Conservation (phyloP, 2,888 invertebrate species). For the Hirtodrosophila cameraria region DNA sequence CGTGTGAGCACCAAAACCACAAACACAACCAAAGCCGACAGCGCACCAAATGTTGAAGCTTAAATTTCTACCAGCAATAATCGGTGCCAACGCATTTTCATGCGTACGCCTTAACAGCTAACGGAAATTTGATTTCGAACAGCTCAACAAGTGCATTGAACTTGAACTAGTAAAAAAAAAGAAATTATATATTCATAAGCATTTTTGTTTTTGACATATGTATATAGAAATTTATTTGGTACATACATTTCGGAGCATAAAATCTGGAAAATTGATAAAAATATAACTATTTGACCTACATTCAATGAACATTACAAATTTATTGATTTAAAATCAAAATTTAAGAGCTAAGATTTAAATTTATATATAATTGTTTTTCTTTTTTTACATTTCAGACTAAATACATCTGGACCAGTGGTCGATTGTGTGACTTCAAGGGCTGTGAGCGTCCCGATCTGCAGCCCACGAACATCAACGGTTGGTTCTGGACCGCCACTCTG, state of each 20-base stretch:
- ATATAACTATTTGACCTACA: no score
- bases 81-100: slow-evolving; percentile 70
- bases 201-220: no score
- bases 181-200: neutral
- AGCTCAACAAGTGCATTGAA: slow-evolving; percentile 52
- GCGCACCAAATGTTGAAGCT: slow-evolving; percentile 28
- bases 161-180: slow-evolving; percentile 30
- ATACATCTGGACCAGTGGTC: slow-evolving; percentile 96
- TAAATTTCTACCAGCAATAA: slow-evolving; percentile 57
- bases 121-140: slow-evolving; percentile 13
- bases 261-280: no score
- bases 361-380: neutral
- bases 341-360: no score
- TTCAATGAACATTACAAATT: no score
- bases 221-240: no score
- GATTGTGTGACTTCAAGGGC: slow-evolving; percentile 95
- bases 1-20: slow-evolving; percentile 43
- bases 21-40: slow-evolving; percentile 19
- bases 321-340: no score
- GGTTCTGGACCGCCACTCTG: slow-evolving; percentile 96
- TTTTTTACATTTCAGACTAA: slow-evolving; percentile 86
- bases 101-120: slow-evolving; percentile 39
- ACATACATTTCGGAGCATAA: no score
- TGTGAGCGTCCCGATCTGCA: slow-evolving; percentile 94
- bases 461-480: slow-evolving; percentile 92